Percentiles rank a stretch among this genome's conserved stretches.
Conservation (phyloP, 2,888 invertebrate species). For the Acrobasis consociella region DNA sequence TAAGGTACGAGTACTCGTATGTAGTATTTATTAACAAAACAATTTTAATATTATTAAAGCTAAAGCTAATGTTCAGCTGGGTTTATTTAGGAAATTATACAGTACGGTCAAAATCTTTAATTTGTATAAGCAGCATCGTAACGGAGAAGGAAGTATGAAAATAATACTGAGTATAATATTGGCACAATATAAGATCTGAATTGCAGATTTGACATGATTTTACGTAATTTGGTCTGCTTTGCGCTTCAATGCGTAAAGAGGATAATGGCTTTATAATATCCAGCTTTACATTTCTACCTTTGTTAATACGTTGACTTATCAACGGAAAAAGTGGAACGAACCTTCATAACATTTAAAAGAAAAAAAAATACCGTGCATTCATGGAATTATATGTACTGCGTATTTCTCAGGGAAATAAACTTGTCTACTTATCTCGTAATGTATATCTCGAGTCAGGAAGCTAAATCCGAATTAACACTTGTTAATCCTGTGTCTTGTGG, state of each 20-base stretch:
- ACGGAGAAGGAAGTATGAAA: not conserved
- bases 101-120: not conserved
- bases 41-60: too few relatives aligned
- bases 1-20: too few relatives aligned
- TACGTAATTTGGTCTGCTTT: constrained; percentile 2
- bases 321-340: not conserved
- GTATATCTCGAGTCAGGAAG: too few relatives aligned
- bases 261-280: constrained; percentile 19
- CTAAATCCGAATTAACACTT: too few relatives aligned
- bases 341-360: too few relatives aligned
- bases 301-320: not conserved
- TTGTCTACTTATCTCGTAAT: too few relatives aligned
- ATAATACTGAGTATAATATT: not conserved
- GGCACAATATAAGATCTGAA: not conserved
- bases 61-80: too few relatives aligned
- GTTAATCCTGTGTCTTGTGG: too few relatives aligned
- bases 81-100: not conserved
- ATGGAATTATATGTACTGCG: too few relatives aligned
- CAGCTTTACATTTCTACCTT: not conserved
- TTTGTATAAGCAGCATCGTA: not conserved
- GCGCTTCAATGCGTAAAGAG: constrained; percentile 15
- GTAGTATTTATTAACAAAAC: too few relatives aligned
- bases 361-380: too few relatives aligned
- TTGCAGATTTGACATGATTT: constrained; percentile 3
- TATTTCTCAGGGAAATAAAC: too few relatives aligned